phyloP scores from a whole-genome alignment of 2,113 vertebrate species.

The Ginglymostoma cirratum region DNA sequence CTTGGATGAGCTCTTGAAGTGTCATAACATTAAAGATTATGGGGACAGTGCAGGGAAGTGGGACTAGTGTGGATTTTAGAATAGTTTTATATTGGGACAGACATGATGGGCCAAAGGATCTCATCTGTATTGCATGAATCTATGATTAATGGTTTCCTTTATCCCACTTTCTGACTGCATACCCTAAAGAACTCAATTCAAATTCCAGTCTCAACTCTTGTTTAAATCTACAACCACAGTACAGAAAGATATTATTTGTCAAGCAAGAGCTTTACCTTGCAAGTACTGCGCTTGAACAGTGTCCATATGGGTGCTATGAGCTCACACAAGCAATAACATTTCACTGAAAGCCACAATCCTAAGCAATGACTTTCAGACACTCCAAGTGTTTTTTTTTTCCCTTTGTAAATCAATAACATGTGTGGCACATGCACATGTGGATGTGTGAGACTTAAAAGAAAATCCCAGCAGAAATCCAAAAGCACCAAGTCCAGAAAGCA shows the following conservation, averaged over 20 bases:
- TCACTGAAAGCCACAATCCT: neutral
- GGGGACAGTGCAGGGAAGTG: no score
- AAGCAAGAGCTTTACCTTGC: neutral
- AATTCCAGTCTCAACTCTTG: neutral
- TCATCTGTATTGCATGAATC: no score
- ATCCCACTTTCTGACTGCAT: neutral
- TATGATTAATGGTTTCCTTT: neutral
- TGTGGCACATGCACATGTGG: neutral
- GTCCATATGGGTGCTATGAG: neutral
- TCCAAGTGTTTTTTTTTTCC: neutral
- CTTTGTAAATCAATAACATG: neutral
- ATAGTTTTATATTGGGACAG: no score
- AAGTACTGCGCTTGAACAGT: neutral
- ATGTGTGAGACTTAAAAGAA: neutral
- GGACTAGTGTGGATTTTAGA: no score
- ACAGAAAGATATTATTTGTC: neutral
- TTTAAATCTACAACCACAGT: neutral
- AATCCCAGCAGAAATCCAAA: neutral
- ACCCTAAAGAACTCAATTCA: neutral
- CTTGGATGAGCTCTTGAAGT: no score
- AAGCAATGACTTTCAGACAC: neutral
- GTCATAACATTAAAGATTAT: no score
- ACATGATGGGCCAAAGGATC: no score
- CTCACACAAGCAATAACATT: neutral
- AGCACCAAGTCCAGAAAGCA: neutral